These are phyloP conservation scores for Galagoides demidoff DNA, from an alignment of 2,797 vertebrate species.

Conservation along the genomic window DNA sequence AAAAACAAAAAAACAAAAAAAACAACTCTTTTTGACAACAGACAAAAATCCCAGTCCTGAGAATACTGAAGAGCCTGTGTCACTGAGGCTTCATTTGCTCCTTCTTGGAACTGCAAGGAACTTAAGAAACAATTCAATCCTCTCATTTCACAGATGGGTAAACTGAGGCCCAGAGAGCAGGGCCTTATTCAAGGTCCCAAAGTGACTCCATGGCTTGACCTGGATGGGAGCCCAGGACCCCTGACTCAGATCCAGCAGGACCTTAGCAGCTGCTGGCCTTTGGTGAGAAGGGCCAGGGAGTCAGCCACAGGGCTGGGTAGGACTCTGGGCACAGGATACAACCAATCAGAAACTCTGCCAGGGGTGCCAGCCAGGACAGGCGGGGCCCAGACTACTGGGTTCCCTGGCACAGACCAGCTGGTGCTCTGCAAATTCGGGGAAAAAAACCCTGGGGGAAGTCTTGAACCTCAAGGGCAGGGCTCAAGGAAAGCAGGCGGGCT, in stretches of 20 bases:
- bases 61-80: accelerated
- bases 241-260: neutral
- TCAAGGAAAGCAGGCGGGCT: slow-evolving; percentile 54
- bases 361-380: neutral
- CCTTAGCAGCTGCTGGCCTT: neutral
- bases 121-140: neutral
- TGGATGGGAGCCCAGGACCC: accelerated
- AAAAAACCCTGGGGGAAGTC: neutral
- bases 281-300: neutral
- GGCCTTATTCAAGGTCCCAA: neutral
- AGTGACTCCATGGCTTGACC: neutral
- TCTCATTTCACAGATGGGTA: neutral
- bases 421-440: neutral
- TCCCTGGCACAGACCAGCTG: neutral
- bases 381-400: neutral
- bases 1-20: neutral
- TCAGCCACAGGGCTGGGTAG: accelerated
- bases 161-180: neutral
- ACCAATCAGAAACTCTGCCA: neutral
- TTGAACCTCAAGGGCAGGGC: slow-evolving; percentile 33
- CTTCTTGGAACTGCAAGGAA: accelerated
- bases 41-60: neutral
- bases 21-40: neutral
- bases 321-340: accelerated
- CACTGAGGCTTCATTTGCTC: accelerated